These are phyloP conservation scores for Actias luna DNA, from an alignment of 2,888 invertebrate genomes.

Conservation along the genomic window DNA sequence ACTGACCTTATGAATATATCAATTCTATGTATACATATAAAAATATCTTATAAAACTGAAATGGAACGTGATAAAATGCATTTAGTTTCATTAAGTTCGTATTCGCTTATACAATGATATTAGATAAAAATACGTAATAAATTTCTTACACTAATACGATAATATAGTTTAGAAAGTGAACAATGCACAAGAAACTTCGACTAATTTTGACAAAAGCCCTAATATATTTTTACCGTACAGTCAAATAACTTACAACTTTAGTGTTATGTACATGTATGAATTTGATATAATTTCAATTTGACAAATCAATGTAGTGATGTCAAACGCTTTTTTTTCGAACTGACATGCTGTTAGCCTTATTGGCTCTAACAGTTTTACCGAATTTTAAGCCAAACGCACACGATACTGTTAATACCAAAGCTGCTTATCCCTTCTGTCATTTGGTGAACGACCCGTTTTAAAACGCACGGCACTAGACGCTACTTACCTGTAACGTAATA, in stretches of 20 bases:
- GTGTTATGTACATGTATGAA: too few relatives aligned
- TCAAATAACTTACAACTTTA: not conserved
- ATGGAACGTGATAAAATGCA: constrained; percentile 29
- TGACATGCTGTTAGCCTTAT: too few relatives aligned
- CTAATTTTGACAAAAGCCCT: not conserved
- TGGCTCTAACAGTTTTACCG: too few relatives aligned
- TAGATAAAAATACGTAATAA: not conserved
- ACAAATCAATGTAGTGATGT: too few relatives aligned
- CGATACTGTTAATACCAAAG: too few relatives aligned
- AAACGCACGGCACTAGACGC: too few relatives aligned
- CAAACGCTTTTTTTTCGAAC: too few relatives aligned
- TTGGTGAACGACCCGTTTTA: too few relatives aligned
- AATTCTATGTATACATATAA: not conserved
- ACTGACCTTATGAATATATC: not conserved
- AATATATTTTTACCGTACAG: not conserved
- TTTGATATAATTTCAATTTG: too few relatives aligned
- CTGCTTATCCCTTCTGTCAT: too few relatives aligned
- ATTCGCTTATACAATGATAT: constrained; percentile 2
- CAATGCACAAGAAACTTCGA: not conserved
- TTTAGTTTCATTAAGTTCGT: constrained; percentile 26
- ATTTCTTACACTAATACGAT: not conserved
- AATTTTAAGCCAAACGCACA: too few relatives aligned
- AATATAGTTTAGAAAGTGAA: not conserved
- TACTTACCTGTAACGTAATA: too few relatives aligned
- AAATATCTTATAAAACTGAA: not conserved